These are phyloP conservation scores for Apamea anceps DNA, from an alignment of 2,888 invertebrate genomes.

Conservation along the genomic window DNA sequence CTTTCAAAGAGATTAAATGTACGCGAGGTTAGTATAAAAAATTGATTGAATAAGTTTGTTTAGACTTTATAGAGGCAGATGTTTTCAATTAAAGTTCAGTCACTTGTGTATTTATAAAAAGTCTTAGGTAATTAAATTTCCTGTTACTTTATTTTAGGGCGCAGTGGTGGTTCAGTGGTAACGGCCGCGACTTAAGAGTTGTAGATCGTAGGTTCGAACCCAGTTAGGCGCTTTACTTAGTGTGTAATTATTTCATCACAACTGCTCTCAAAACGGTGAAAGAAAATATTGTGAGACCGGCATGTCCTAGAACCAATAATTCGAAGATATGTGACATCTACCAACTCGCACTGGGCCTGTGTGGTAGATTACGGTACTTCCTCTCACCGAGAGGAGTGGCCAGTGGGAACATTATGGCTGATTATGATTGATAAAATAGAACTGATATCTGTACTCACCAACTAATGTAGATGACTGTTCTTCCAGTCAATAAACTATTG, in stretches of 20 bases:
- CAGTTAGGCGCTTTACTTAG: background rate
- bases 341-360: background rate
- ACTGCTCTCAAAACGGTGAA: background rate
- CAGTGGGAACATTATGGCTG: too few relatives aligned
- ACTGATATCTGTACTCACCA: background rate
- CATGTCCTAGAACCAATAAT: background rate
- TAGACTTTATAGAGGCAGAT: background rate
- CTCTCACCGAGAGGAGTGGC: too few relatives aligned
- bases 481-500: too few relatives aligned
- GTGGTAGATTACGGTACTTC: too few relatives aligned
- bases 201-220: background rate
- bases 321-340: background rate
- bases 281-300: background rate
- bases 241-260: background rate
- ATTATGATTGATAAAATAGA: too few relatives aligned
- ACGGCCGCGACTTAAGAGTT: background rate
- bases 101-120: background rate
- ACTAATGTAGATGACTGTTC: background rate
- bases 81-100: constrained; percentile 22
- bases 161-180: background rate
- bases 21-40: constrained; percentile 6
- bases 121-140: background rate
- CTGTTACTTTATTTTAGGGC: background rate
- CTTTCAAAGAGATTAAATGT: background rate
- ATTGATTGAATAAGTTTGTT: background rate